phyloP scores from a whole-genome alignment of 2,797 vertebrate species.

The Alauda arvensis region DNA sequence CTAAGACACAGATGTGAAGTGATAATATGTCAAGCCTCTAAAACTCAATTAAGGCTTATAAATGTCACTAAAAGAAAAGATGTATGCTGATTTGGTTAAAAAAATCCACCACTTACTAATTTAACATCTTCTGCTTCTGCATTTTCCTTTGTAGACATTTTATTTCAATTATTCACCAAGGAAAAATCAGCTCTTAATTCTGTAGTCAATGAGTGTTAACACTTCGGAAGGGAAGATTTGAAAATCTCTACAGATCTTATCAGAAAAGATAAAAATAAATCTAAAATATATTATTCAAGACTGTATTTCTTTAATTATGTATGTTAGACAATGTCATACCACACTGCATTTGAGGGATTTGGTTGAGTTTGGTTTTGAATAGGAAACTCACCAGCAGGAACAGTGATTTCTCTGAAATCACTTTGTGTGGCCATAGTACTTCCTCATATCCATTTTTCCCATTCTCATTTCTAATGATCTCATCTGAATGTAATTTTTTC shows the following conservation, averaged over 20 bases:
- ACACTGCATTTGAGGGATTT: background rate
- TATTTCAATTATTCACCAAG: background rate
- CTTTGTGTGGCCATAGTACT: background rate
- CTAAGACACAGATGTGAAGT: background rate
- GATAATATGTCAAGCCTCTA: background rate
- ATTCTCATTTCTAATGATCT: background rate
- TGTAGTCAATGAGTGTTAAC: background rate
- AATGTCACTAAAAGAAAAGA: background rate
- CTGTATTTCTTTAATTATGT: background rate
- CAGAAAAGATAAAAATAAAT: slow-evolving; percentile 3
- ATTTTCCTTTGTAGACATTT: background rate
- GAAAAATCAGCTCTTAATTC: background rate
- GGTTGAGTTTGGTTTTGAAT: background rate
- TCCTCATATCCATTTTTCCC: background rate
- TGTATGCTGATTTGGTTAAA: background rate
- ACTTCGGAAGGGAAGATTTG: background rate
- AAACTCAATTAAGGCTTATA: background rate
- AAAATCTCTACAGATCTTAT: background rate
- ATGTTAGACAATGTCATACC: background rate
- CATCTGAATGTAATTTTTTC: background rate
- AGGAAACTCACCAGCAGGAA: background rate
- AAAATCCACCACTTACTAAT: background rate
- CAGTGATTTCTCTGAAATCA: background rate
- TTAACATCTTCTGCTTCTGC: background rate
- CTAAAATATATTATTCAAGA: background rate